Base-by-base conservation (phyloP, 2,113 vertebrate species). In the Pygoscelis adeliae region DNA sequence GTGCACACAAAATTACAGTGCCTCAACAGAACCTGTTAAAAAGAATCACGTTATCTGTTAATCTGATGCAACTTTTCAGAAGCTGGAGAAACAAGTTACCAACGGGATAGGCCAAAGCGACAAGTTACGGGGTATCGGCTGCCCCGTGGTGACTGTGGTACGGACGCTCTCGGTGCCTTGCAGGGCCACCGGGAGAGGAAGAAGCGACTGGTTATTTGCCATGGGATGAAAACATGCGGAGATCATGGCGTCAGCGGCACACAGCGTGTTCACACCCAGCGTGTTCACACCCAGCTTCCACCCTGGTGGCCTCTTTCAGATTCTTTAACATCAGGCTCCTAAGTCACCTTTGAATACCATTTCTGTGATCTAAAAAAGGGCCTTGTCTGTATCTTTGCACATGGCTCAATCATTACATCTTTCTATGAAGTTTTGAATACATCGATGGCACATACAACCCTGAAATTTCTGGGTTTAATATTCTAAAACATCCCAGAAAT, bases 211-310 rank as follows among this genome's bases (percentile, higher is more conserved):
- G 63, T 9, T 23, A 4, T 12, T 62, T 15, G 9, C 13, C 44
- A 0, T 0, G 11, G 58, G 26, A 2, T 22, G 50, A 17, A 14
- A 30, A 12, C 0, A 1, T 8, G 7, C 1, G 1, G 32, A 19
- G 56, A 5, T 5, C 25, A 0, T 9, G 47, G 84, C 2, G 2
- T 2, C 32, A 1, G 8, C 1, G 65, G 63, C 78, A 19, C n/a
- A 0, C 6, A 12, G 42, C 15, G 0, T 0, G 1, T 11, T 6
- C 42, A 42, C 78, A 19, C 32, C 0, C 6, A 10, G 42, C 15
- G 0, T 0, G 1, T 11, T 7, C 70, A 8, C 72, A 38, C 3
- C 61, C 86, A 29, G 59, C 55, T 53, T 7, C 69, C 62, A 32
- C 25, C 52, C 18, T 6, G 6, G 56, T 8, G 70, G 13, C 40